phyloP scores from a whole-genome alignment of 2,888 invertebrate species.

The Melanotus villosus region DNA sequence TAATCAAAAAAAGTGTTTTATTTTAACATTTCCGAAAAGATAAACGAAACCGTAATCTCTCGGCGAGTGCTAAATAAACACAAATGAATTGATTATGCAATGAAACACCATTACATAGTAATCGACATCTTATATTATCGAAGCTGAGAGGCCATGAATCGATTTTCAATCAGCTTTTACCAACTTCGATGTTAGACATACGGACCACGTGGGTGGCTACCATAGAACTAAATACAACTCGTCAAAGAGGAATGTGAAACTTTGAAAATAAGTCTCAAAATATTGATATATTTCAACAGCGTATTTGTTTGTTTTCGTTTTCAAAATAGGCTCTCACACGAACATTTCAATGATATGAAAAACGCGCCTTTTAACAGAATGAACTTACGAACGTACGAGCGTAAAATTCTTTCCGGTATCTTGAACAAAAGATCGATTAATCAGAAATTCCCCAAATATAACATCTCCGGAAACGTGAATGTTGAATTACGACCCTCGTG shows the following conservation, averaged over 20 bases:
- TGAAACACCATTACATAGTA: no score
- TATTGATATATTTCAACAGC: no score
- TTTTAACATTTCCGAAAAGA: neutral
- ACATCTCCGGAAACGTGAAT: neutral
- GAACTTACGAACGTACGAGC: neutral
- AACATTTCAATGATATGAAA: neutral
- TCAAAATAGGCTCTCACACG: neutral
- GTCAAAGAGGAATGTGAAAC: slow-evolving; percentile 15
- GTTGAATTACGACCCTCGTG: neutral
- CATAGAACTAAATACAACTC: neutral
- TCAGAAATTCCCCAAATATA: neutral
- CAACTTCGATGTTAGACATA: slow-evolving; percentile 1
- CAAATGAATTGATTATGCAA: slow-evolving; percentile 16
- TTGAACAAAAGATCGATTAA: neutral
- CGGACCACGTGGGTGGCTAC: slow-evolving; percentile 22
- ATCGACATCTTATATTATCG: neutral
- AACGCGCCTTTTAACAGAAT: neutral
- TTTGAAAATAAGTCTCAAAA: neutral
- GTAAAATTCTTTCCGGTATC: no score
- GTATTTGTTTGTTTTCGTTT: neutral
- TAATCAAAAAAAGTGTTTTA: neutral
- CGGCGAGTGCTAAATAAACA: no score
- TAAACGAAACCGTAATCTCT: no score
- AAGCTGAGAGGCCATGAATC: slow-evolving; percentile 42
- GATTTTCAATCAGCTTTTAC: slow-evolving; percentile 45